phyloP scores from a whole-genome alignment of 2,113 vertebrate species.

The Cryptotis parvus region DNA sequence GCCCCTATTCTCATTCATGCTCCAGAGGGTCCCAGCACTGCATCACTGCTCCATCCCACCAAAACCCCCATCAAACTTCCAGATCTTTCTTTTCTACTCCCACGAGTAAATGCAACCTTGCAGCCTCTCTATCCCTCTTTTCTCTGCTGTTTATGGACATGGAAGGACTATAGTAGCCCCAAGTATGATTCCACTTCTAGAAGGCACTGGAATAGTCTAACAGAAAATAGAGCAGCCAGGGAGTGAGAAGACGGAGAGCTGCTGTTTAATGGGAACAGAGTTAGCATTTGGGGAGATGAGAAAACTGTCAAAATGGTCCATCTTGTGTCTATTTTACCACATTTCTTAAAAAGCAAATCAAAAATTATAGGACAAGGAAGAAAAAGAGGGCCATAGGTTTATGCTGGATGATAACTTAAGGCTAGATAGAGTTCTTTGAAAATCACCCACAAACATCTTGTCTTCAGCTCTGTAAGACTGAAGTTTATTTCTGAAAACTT shows the following conservation, averaged over 20 bases:
- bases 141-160: neutral
- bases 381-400: no score
- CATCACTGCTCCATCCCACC: neutral
- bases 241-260: no score
- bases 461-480: neutral
- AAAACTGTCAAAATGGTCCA: neutral
- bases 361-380: neutral
- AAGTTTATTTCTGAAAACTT: no score
- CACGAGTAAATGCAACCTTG: neutral
- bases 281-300: neutral
- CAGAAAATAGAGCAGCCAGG: neutral
- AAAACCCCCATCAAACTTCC: neutral
- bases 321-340: neutral
- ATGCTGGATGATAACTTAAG: neutral
- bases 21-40: neutral
- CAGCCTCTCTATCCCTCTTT: neutral
- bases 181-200: neutral
- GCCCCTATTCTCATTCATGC: neutral
- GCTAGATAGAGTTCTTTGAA: neutral
- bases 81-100: neutral
- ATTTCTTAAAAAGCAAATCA: neutral
- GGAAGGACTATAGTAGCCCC: neutral
- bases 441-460: neutral
- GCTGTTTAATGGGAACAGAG: neutral
- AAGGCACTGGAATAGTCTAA: neutral